Percentiles rank a stretch among this genome's conserved stretches.
Evolutionary conservation across 2,888 invertebrate species (phyloP).

Genomic region (Prionchulus punctatus): DNA sequence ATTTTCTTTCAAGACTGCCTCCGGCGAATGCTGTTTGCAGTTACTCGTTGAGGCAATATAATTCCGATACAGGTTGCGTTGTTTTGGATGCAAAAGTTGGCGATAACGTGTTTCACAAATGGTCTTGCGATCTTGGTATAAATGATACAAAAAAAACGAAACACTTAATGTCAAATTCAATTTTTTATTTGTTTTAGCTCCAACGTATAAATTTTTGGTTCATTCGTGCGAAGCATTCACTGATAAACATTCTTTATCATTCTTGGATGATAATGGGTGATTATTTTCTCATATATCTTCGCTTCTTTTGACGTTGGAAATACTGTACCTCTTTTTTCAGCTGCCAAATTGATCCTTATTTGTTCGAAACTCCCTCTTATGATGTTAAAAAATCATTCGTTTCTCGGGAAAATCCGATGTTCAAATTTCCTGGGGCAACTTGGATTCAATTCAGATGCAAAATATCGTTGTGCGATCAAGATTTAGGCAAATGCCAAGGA

Average conservation of each 20-base stretch:
- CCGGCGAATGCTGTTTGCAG: conserved; percentile 14
- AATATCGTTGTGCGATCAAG: conserved; percentile 2
- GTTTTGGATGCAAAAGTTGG: conserved; percentile 28
- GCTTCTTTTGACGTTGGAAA: not conserved
- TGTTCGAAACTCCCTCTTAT: conserved; percentile 4
- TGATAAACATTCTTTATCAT: conserved; percentile 19
- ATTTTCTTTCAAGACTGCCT: not conserved
- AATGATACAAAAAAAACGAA: not conserved
- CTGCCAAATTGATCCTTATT: conserved; percentile 4
- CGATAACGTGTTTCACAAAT: conserved; percentile 26
- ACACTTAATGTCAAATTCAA: conserved; percentile 17
- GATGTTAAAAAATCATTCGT: not conserved
- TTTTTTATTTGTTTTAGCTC: no score
- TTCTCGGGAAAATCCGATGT: not conserved
- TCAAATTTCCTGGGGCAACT: conserved; percentile 3
- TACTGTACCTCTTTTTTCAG: not conserved
- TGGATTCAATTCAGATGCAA: not conserved
- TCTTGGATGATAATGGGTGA: conserved; percentile 24
- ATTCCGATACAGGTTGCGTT: conserved; percentile 21
- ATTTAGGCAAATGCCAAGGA: not conserved
- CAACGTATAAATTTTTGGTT: no score
- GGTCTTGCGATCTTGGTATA: conserved; percentile 25
- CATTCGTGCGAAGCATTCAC: conserved; percentile 25
- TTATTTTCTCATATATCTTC: not conserved
- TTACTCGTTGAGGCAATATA: conserved; percentile 23